Base-by-base conservation (phyloP, 2,888 invertebrate species). In the Oxyscelio sp. region DNA sequence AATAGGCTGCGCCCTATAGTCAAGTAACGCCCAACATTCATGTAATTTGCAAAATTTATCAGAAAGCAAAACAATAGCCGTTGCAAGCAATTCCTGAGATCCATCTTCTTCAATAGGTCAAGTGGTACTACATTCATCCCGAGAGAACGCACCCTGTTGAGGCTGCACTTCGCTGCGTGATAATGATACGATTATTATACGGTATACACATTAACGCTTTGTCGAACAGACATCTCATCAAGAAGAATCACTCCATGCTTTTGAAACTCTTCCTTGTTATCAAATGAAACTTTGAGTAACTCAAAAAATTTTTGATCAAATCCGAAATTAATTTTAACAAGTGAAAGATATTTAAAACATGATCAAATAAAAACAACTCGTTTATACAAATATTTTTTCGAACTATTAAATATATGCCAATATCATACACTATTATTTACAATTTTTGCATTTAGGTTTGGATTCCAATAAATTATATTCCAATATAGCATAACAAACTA, bases 171-270 rank as follows among this genome's bases (percentile, higher is more conserved):
- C n/a, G n/a, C n/a, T n/a, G n/a, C n/a, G n/a, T n/a, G n/a, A n/a
- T n/a, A n/a, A n/a, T n/a, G n/a, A n/a, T n/a, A n/a, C n/a, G n/a
- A n/a, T n/a, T n/a, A n/a, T n/a, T n/a, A n/a, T n/a, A n/a, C n/a
- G n/a, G n/a, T n/a, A 48, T 75, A 68, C 11, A 88, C 68, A 48
- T 34, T 27, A 11, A 87, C 38, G 34, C 45, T 70, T 40, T 78
- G 45, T 52, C 81, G 48, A 6, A 75, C 56, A 15, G 48, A 8
- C 21, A 87, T 87, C 56, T 86, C 84, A 56, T 86, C 84, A n/a
- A 86, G 31, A n/a, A 86, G 22, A 31, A 85, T 22, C 4, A 83
- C 19, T 19, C 74, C 83, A 34, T 82, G 75, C 17, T 38, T 34
- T n/a, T 81, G 68, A 24, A 63, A 43, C 31, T 81, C 63, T 50